A percentile compares a stretch with the other conserved stretches of the same genome.
These are phyloP conservation scores for Holothuria scabra DNA, from an alignment of 53 echinoderm and acorn worm genomes.

Conservation along the genomic window DNA sequence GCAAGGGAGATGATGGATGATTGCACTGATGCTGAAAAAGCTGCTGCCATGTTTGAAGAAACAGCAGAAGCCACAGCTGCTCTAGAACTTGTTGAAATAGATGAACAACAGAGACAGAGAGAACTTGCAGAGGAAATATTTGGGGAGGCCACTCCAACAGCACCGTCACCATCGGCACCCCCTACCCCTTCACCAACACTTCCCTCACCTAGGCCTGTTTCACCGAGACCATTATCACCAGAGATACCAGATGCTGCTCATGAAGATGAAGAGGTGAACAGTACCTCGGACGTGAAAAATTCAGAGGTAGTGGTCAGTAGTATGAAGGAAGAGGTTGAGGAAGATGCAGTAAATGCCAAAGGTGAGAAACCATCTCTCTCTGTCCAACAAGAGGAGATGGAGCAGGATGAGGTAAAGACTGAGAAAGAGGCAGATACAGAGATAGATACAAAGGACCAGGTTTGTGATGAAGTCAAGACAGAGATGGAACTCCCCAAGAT, in stretches of 20 bases:
- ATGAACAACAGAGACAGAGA: constrained; percentile 28
- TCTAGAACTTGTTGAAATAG: constrained; percentile 31
- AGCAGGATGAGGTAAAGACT: neutral
- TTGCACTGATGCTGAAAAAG: constrained; percentile 38
- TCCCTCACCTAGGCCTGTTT: constrained; percentile 1
- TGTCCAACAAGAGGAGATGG: neutral
- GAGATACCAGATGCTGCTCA: neutral
- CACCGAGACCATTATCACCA: constrained; percentile 1
- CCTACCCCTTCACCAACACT: constrained; percentile 25
- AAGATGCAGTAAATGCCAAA: neutral
- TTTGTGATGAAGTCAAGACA: neutral
- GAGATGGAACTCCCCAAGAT: neutral
- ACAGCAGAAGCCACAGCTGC: constrained; percentile 38
- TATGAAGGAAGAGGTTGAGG: constrained; percentile 17
- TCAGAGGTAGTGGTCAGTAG: neutral
- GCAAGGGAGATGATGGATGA: constrained; percentile 9
- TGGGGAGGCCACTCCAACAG: constrained; percentile 27
- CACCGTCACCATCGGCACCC: constrained; percentile 2
- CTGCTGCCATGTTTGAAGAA: constrained; percentile 35
- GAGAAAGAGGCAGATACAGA: neutral
- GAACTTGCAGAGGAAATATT: constrained; percentile 33
- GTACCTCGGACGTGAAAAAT: neutral
- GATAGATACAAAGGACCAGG: neutral
- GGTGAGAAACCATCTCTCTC: too few species aligned
- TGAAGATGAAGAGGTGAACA: neutral